Conservation (phyloP, 2,113 vertebrate species). For the Gorsachius goisagi region DNA sequence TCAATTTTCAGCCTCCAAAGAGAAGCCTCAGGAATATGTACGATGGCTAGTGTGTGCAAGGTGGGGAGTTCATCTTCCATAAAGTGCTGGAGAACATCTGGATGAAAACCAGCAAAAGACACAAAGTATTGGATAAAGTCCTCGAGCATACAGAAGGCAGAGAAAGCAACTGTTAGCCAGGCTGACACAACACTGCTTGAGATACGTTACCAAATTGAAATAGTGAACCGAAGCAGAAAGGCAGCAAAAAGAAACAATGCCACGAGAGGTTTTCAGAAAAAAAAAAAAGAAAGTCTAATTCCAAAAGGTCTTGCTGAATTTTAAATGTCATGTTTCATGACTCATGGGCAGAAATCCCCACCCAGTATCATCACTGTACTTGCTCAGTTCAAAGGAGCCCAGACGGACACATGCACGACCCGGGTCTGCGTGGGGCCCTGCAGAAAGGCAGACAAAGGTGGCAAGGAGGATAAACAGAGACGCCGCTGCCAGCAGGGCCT, state of each 20-base stretch:
- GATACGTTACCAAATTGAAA: not conserved
- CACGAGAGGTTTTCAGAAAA: not conserved
- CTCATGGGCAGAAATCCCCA: not conserved
- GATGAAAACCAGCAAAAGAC: not conserved
- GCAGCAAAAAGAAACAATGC: not conserved
- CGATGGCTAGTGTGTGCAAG: not conserved
- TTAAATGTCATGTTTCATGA: not conserved
- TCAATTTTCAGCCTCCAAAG: not conserved
- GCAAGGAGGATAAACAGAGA: not conserved
- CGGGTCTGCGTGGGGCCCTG: fast-evolving
- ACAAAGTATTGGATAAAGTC: not conserved
- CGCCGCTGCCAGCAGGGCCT: not conserved
- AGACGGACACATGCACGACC: fast-evolving
- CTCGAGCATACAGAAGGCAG: not conserved
- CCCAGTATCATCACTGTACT: not conserved
- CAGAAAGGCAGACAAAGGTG: not conserved
- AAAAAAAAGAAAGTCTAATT: not conserved
- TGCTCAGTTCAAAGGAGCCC: not conserved
- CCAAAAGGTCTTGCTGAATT: not conserved
- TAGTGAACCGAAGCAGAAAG: not conserved
- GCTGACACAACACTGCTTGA: not conserved
- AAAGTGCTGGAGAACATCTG: not conserved
- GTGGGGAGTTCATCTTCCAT: not conserved
- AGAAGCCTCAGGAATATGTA: not conserved
- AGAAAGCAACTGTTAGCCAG: not conserved